Conservation (phyloP, 2,797 vertebrate genomes). For the Coccyzus lansbergi region DNA sequence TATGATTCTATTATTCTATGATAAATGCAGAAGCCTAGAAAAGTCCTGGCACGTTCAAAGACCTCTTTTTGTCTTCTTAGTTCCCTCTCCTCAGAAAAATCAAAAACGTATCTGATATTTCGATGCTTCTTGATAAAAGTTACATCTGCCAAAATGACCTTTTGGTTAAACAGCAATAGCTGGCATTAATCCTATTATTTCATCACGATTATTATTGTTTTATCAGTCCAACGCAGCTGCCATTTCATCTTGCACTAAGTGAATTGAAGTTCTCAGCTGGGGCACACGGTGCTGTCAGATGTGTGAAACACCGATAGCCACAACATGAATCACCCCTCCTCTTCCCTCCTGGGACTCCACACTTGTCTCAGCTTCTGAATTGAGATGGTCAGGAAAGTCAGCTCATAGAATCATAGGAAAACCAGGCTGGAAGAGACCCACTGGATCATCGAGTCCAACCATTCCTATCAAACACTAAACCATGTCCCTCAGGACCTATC, state of each 20-base stretch:
- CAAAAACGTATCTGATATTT: background rate
- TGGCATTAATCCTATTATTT: slow-evolving; percentile 65
- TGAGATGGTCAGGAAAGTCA: slow-evolving; percentile 18
- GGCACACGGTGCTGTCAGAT: background rate
- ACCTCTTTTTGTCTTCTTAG: slow-evolving; percentile 2
- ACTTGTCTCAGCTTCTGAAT: background rate
- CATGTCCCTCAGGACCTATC: too few species aligned
- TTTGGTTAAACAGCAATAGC: slow-evolving; percentile 53
- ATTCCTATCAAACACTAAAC: too few species aligned
- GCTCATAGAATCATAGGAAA: too few species aligned
- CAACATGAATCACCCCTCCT: background rate
- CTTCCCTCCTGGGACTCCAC: slow-evolving; percentile 26
- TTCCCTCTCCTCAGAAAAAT: background rate
- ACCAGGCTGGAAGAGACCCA: too few species aligned
- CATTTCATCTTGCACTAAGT: slow-evolving; percentile 64
- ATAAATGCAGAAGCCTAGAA: background rate
- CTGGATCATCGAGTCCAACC: too few species aligned
- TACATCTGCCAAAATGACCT: slow-evolving; percentile 47
- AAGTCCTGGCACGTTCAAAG: background rate
- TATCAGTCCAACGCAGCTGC: slow-evolving; percentile 47
- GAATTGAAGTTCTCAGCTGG: slow-evolving; percentile 70
- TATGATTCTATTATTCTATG: too few species aligned
- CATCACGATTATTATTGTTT: background rate
- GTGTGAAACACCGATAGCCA: slow-evolving; percentile 39
- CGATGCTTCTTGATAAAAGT: slow-evolving; percentile 36